Evolutionary conservation across 1,140 invertebrate species (phyloP), one percentile per base, ranked within the genome.

Genomic region (Drosophila lacteicornis): DNA sequence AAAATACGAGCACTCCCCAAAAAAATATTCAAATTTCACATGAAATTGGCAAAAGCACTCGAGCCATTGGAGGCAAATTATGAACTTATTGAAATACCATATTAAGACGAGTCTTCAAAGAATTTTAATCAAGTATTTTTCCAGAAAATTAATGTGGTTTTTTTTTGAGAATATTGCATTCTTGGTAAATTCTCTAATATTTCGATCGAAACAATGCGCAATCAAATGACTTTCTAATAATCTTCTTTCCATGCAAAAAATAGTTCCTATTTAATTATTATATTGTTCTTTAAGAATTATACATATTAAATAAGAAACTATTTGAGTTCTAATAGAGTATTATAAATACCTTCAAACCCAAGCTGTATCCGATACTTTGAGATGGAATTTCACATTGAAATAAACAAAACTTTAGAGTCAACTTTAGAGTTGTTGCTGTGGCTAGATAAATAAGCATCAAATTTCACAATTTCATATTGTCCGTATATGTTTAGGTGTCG

Each of bases 401-500:
- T 67, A 70, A 63, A 68, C 49, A 30, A 51, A 71, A 60, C 55
- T 50, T 55, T 12, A 33, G 40, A 42, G 25, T 50, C 43, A 57
- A 57, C 2, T n/a, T 60, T 25, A 33, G 30, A 8, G 61, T 36
- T 60, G 36, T 13, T 53, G 42, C 38, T 63, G 55, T 49, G 47
- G 38, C 57, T 56, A 58, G 49, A 78, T 82, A 79, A 82, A 83
- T 73, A 75, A 80, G 76, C 76, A 71, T 55, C 50, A 70, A 70
- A 77, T 78, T 84, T 84, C 73, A 80, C 82, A 85, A 80, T 80
- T 56, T 56, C 51, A 58, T 60, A 74, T 62, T 42, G 69, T 50
- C 50, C 17, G 63, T 70, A 70, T 73, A 73, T 74, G 45, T 51
- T 73, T 74, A 74, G 65, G 59, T 78, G 68, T 66, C 68, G 61